Base-by-base conservation (phyloP, 2,888 invertebrate species). In the Tipula vernalis region DNA sequence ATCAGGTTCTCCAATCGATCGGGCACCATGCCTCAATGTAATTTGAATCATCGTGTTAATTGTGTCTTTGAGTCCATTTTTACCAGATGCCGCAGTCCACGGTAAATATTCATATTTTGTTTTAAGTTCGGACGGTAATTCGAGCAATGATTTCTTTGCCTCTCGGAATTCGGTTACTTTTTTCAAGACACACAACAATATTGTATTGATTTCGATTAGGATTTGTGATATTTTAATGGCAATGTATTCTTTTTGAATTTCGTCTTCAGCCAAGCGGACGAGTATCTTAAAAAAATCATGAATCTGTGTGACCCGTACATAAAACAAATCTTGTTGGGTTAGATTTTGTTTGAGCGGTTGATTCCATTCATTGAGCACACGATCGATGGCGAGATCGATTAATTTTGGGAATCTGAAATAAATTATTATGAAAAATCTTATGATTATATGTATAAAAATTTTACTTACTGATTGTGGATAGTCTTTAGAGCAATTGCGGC, bases 241-340 rank as follows among this genome's bases (percentile, higher is more conserved):
- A 86, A 93, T 92, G 88, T 93, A 91, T 89, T 95, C 94, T 0
- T 93, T 93, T 88, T 94, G 93, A 18, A 94, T 92, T 3, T 93
- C 91, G 87, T 94, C 93, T 44, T 93, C 93, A 86, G 94, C 94
- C 88, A 93, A 92, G 87, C 94, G 93, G 0, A 94, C 92, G 85
- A 96, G 90, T 3, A 94, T 93, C 51, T 93, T 93, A 47, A 95
- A 91, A n/a, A 95, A 93, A 85, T 94, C 93, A 89, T 96, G 93
- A 86, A 96, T 92, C 87, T 93, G 92, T 71, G 94, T 95, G 5
- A 95, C 92, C 92, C 95, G 94, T 83, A 95, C 94, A 90, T 95
- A 96, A 91, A 96, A 96, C 83, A 96, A 90, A 91, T 96, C 96
- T 88, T 95, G 95, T 3, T 93, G 91, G 0, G 95, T 95, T n/a